These are phyloP conservation scores for Litocranius walleri DNA, from an alignment of 2,113 vertebrate genomes.

Conservation along the genomic window DNA sequence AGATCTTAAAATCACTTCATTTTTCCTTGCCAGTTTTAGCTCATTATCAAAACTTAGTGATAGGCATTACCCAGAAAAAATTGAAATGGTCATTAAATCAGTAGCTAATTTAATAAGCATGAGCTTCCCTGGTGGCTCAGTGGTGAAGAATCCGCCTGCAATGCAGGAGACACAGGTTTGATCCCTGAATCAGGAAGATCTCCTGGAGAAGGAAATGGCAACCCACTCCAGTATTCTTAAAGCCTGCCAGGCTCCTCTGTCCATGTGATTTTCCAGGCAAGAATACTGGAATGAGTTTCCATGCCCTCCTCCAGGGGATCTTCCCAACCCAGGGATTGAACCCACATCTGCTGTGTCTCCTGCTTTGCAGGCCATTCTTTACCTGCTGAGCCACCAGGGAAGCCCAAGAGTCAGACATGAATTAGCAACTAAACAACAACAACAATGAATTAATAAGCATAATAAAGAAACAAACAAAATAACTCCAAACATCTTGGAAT, in stretches of 20 bases:
- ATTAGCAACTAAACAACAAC: background rate
- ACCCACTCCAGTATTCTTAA: background rate
- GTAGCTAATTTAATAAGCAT: background rate
- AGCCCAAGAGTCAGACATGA: background rate
- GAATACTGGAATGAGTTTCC: background rate
- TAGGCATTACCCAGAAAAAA: background rate
- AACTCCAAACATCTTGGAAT: background rate
- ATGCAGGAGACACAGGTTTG: background rate
- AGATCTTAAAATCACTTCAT: background rate
- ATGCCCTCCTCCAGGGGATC: background rate
- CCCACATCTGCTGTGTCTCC: background rate
- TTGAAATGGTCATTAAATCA: background rate
- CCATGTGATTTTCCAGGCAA: background rate
- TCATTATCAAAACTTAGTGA: constrained; percentile 2
- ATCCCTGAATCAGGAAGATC: background rate
- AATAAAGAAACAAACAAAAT: constrained; percentile 27
- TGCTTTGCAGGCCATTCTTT: background rate
- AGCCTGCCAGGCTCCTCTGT: background rate
- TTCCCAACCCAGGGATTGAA: background rate
- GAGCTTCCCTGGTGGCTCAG: background rate
- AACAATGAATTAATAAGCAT: background rate
- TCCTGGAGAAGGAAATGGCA: background rate
- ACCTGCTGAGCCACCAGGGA: background rate
- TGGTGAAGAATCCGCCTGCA: background rate
- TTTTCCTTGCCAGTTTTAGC: constrained; percentile 22